These are phyloP conservation scores for Luehdorfia chinensis DNA, from an alignment of 1,140 invertebrate genomes.

Conservation along the genomic window DNA sequence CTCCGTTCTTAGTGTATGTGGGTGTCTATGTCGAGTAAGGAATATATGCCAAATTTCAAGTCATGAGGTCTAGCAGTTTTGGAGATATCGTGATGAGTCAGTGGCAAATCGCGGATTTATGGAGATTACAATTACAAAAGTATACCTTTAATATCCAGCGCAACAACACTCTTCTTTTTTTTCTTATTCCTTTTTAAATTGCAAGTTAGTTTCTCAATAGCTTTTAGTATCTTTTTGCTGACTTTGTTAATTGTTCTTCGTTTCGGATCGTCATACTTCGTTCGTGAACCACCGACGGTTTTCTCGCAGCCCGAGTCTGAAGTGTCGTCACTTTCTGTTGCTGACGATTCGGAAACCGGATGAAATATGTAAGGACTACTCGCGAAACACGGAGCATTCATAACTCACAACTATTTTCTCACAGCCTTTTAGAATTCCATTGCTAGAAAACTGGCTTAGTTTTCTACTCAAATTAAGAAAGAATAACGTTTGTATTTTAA, in stretches of 20 bases:
- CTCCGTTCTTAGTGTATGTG: too few relatives aligned
- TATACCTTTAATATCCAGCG: too few relatives aligned
- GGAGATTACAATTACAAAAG: too few relatives aligned
- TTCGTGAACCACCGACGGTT: slow-evolving; percentile 47
- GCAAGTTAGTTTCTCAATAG: slow-evolving; percentile 63
- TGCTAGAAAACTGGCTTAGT: too few relatives aligned
- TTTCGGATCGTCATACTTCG: slow-evolving; percentile 69
- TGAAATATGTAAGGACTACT: slow-evolving; percentile 64
- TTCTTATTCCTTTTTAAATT: slow-evolving; percentile 54
- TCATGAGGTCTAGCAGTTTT: too few relatives aligned
- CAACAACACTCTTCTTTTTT: slow-evolving; percentile 38
- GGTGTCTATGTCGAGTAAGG: too few relatives aligned
- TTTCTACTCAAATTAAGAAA: neutral
- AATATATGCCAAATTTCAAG: too few relatives aligned
- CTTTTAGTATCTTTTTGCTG: slow-evolving; percentile 67
- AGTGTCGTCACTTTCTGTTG: slow-evolving; percentile 68
- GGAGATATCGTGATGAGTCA: too few relatives aligned
- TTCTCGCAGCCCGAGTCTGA: slow-evolving; percentile 59
- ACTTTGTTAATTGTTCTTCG: slow-evolving; percentile 71
- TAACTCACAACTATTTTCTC: slow-evolving; percentile 8
- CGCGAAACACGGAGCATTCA: slow-evolving; percentile 62
- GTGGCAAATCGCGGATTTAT: too few relatives aligned
- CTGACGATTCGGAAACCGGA: slow-evolving; percentile 64
- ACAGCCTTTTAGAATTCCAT: too few relatives aligned
- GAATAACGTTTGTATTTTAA: neutral